Conservation (phyloP, 2,888 invertebrate genomes). For the Serrognathus titanus region DNA sequence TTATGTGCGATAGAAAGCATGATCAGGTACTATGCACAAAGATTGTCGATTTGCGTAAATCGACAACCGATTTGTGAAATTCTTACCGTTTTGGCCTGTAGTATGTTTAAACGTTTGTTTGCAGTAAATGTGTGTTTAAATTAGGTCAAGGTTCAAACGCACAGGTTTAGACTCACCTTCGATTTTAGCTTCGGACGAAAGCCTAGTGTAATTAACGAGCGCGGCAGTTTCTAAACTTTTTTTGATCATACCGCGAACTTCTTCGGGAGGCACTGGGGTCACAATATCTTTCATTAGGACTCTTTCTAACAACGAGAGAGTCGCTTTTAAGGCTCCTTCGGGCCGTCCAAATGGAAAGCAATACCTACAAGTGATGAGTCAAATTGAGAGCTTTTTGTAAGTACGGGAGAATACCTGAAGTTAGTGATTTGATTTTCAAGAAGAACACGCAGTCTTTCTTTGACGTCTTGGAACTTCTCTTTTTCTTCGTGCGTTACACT, state of each 20-base stretch:
- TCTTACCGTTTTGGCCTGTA: too few relatives aligned
- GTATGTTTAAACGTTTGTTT: too few relatives aligned
- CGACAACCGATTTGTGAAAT: too few relatives aligned
- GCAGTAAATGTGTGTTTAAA: too few relatives aligned
- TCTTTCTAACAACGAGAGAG: conserved; percentile 90
- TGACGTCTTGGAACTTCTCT: conserved; percentile 96
- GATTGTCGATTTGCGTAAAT: too few relatives aligned
- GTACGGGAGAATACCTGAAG: conserved; percentile 69
- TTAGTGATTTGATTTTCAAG: conserved; percentile 98
- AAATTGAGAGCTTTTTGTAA: neutral
- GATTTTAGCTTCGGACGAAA: conserved; percentile 95
- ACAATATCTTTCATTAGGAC: conserved; percentile 99
- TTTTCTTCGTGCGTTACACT: conserved; percentile 98
- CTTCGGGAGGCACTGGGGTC: conserved; percentile 93
- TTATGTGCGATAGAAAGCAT: neutral
- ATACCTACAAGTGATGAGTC: conserved; percentile 59
- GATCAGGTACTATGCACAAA: too few relatives aligned
- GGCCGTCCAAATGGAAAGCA: conserved; percentile 99
- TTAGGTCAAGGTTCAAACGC: neutral
- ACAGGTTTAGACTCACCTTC: conserved; percentile 68
- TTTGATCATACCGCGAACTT: conserved; percentile 93
- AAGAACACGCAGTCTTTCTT: conserved; percentile 87
- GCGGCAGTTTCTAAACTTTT: conserved; percentile 98
- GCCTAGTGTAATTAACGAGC: conserved; percentile 91
- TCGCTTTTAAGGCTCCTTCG: conserved; percentile 96